Percentiles rank a stretch among this genome's conserved stretches.
These are phyloP conservation scores for Ornithoptera priamus DNA, from an alignment of 2,888 invertebrate genomes.

Conservation along the genomic window DNA sequence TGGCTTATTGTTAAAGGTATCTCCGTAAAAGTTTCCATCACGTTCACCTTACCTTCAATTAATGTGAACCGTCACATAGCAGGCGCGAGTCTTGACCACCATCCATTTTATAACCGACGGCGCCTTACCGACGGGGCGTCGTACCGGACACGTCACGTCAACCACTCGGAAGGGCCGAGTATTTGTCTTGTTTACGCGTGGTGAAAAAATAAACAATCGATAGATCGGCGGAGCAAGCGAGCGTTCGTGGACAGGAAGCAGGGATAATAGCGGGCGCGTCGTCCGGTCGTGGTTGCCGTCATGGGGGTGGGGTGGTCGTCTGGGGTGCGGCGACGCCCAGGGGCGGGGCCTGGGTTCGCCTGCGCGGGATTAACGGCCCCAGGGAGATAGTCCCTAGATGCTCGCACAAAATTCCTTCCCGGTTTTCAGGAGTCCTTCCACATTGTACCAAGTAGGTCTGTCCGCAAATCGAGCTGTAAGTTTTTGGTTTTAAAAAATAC, in stretches of 20 bases:
- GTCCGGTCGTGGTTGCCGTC: conserved; percentile 50
- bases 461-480: not conserved
- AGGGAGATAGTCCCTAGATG: conserved; percentile 29
- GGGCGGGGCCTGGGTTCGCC: conserved; percentile 46
- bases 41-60: conserved; percentile 36
- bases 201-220: conserved; percentile 75
- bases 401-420: conserved; percentile 13
- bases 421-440: not conserved
- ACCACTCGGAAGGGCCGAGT: conserved; percentile 58
- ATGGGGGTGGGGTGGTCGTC: conserved; percentile 44
- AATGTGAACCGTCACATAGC: conserved; percentile 39
- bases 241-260: conserved; percentile 77
- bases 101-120: conserved; percentile 40
- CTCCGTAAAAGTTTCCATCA: conserved; percentile 7
- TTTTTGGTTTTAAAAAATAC: not conserved
- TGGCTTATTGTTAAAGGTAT: not conserved
- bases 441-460: not conserved
- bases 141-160: conserved; percentile 48
- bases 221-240: conserved; percentile 69
- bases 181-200: conserved; percentile 63
- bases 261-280: conserved; percentile 73
- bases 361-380: conserved; percentile 47
- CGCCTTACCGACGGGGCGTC: conserved; percentile 37
- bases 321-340: conserved; percentile 44
- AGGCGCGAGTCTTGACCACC: conserved; percentile 26